Base-by-base conservation (phyloP, 2,888 invertebrate genomes). In the Ectemnius cavifrons region DNA sequence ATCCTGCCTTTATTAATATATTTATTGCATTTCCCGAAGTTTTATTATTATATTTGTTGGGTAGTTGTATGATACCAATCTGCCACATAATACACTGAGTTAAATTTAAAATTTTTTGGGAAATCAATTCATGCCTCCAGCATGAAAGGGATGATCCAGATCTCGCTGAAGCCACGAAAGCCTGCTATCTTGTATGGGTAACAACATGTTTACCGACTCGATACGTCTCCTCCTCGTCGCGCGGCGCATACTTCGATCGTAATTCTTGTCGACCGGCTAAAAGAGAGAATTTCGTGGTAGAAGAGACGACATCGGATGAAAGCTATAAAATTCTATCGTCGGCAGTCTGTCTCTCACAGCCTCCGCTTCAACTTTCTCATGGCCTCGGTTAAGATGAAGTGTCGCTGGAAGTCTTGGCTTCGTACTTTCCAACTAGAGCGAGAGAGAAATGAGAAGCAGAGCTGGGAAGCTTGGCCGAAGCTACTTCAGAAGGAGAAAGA, bases 251-350 rank as follows among this genome's bases (percentile, higher is more conserved):
- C 74, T 71, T 79, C 77, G 69, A 71, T 73, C 72, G 80, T 77
- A 69, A 82, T 82, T 79, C 77, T 79, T 69, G 82, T 82, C 81
- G 77, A 64, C 28, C 76, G 70, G 27, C 65, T 71, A 59, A 75
- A 75, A 63, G 49, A 58, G 65, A 18, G 76, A 71, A 63, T 71
- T 77, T 77, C 63, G 71, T 20, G 67, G 60, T n/a, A 64, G 47
- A 20, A 20, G 37, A 37, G 37, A 61, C 62, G 20, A 18, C 27
- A 49, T 67, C 16, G 64, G 75, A 13, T 77, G 65, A 71, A 71
- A 66, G 59, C 67, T 62, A 27, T 77, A 75, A 77, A 77, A 47
- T 63, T 59, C 46, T 57, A 23, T 46, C 62, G 49, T 37, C 37
- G 52, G 16, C 28, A 28, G 28, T 37, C 3, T 14, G 16, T 6